Evolutionary conservation across 2,113 vertebrate genomes (phyloP), one percentile per base, ranked within the genome.

Genomic region (Marmota flaviventris): DNA sequence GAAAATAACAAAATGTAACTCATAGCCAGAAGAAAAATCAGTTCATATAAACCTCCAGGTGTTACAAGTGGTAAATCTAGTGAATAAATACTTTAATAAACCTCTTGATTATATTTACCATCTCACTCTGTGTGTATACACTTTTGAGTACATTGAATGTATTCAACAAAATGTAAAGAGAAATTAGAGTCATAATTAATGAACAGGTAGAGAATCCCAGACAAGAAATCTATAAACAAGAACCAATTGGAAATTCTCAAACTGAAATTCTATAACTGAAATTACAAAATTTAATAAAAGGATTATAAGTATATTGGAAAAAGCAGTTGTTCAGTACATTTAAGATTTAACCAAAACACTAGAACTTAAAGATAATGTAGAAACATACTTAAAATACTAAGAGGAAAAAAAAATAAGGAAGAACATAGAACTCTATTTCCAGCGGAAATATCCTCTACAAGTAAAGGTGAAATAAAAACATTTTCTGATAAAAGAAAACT

Each of bases 391-490:
- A 91, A 86, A 69, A 76, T 65, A 9, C 24, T 75, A 72, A 63
- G 25, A 61, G 16, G 16, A 39, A 61, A 69, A 65, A 14, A 24
- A 4, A 17, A 67, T 81, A 67, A 13, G 1, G 14, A 82, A 45
- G 9, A 56, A 29, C 18, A n/a, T n/a, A 69, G 4, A 76, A 76
- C 48, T 75, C 9, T 61, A 53, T 76, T 65, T 37, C 37, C 65
- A 90, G 53, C 75, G 18, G 56, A 93, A 76, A 87, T 79, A 72
- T 69, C 10, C 20, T 72, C 70, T 70, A 78, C 18, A 70, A 82
- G 61, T 78, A 32, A 91, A 77, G 32, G 17, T 88, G 53, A 92
- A 89, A 79, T 24, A 37, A 92, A 84, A 94, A 72, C 17, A 53
- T 22, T 32, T 61, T 92, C 37, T 78, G 58, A 39, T 61, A 53